A percentile compares a stretch with the other conserved stretches of the same genome.
Conservation (phyloP, 2,113 vertebrate genomes). For the Erythrocebus patas region DNA sequence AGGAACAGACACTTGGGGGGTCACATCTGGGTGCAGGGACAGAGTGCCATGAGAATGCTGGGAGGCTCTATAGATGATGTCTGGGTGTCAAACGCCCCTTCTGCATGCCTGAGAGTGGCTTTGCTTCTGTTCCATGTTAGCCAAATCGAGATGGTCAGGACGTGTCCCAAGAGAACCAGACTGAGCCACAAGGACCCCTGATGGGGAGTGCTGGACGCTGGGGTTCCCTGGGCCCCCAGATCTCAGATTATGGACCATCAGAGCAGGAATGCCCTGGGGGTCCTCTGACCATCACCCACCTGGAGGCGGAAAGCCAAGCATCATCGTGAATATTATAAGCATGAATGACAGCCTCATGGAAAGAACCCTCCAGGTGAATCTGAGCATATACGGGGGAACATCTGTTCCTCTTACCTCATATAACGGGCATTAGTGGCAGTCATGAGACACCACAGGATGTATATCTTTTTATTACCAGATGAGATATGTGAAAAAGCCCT, state of each 20-base stretch:
- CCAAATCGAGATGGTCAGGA: not conserved
- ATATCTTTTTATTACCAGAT: not conserved
- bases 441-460: accelerated
- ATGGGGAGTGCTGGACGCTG: not conserved
- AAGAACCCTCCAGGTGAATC: not conserved
- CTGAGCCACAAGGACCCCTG: not conserved
- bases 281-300: not conserved
- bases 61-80: not conserved
- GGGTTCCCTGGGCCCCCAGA: not conserved
- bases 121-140: not conserved
- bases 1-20: not conserved
- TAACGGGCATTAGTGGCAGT: not conserved
- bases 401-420: not conserved
- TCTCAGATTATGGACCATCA: not conserved
- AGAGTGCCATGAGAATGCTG: not conserved
- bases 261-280: not conserved
- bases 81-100: not conserved
- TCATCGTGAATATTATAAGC: not conserved
- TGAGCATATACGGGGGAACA: too few relatives aligned
- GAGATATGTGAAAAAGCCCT: not conserved
- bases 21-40: not conserved
- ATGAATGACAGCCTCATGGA: not conserved
- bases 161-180: not conserved
- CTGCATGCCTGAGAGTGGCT: not conserved
- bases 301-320: not conserved